Evolutionary conservation across 2,797 vertebrate species (phyloP), one percentile per base, ranked within the genome.

Genomic region (Lycodopsis pacificus): DNA sequence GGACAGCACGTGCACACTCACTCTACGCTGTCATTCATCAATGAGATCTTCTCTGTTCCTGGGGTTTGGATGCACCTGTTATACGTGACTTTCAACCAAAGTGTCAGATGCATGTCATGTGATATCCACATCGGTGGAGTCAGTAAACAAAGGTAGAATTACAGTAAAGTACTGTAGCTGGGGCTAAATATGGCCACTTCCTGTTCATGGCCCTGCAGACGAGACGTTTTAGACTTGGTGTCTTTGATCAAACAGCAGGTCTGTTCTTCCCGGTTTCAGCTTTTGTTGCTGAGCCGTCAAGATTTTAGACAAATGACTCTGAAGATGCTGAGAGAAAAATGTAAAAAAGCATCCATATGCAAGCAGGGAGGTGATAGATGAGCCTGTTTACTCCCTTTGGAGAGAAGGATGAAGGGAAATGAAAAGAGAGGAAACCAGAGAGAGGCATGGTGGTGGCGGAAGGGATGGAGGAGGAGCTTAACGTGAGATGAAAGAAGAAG

Each of bases 321-420:
- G 53, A 38, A 79, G 72, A 68, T 38, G 34, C 32, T 13, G 67
- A 73, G 44, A 71, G 61, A 61, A 65, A 65, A 72, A 48, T 7
- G 19, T n/a, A 14, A 7, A 48, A 71, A 59, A 58, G 61, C 58
- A 79, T 83, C 59, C 15, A 74, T 61, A 71, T 70, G 40, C 64
- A 76, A 9, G 62, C 51, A 64, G 62, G 22, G 36, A 22, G 51
- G 56, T 85, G 76, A 88, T 74, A 54, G 79, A 82, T 85, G 51
- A 53, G 63, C 34, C 3, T 70, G 72, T 85, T 86, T 77, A 80
- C 59, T 51, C 19, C 5, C 5, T 49, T 20, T 2, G 7, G 69
- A 77, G 54, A 51, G 58, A 65, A 59, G 30, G 32, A 67, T 42
- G 32, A 61, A 42, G 14, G 53, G 36, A 64, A 10, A 22, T 27